Percentiles rank a stretch among this genome's conserved stretches.
Evolutionary conservation across 2,888 invertebrate species (phyloP).

Genomic region (Leptogaster cylindrica): DNA sequence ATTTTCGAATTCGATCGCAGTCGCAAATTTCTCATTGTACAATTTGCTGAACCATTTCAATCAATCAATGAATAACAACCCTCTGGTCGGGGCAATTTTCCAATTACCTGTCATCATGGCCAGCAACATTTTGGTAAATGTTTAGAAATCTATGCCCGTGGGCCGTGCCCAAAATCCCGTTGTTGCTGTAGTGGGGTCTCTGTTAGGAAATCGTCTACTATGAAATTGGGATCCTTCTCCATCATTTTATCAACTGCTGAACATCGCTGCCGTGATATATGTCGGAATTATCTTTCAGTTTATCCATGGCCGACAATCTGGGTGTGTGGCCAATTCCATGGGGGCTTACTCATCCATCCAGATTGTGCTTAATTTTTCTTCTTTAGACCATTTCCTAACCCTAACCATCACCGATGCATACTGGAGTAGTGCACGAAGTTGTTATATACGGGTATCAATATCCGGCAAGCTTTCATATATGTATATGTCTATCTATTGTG

Average conservation of each 20-base stretch:
- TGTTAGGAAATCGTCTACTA: slow-evolving; percentile 18
- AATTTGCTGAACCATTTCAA: slow-evolving; percentile 36
- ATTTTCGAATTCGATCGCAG: slow-evolving; percentile 9
- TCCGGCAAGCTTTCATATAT: too few relatives aligned
- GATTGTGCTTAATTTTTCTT: too few relatives aligned
- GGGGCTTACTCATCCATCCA: too few relatives aligned
- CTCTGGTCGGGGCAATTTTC: slow-evolving; percentile 43
- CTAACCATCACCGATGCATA: too few relatives aligned
- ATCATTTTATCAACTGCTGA: slow-evolving; percentile 30
- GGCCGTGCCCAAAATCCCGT: too few relatives aligned
- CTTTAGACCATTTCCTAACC: too few relatives aligned
- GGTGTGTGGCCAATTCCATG: slow-evolving; percentile 14
- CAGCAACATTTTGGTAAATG: too few relatives aligned
- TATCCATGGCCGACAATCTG: slow-evolving; percentile 23
- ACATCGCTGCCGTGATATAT: slow-evolving; percentile 24
- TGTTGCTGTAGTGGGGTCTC: too few relatives aligned
- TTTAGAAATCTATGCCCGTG: too few relatives aligned
- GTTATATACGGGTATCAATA: too few relatives aligned
- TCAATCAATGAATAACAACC: slow-evolving; percentile 44
- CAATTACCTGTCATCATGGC: slow-evolving; percentile 44
- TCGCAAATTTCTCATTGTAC: slow-evolving; percentile 17
- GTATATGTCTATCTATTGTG: too few relatives aligned
- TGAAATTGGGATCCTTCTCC: slow-evolving; percentile 7
- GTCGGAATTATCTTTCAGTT: slow-evolving; percentile 20
- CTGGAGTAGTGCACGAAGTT: too few relatives aligned